Percentiles rank a stretch among this genome's conserved stretches.
Conservation (phyloP, 2,888 invertebrate genomes). For the Sturmia bella region DNA sequence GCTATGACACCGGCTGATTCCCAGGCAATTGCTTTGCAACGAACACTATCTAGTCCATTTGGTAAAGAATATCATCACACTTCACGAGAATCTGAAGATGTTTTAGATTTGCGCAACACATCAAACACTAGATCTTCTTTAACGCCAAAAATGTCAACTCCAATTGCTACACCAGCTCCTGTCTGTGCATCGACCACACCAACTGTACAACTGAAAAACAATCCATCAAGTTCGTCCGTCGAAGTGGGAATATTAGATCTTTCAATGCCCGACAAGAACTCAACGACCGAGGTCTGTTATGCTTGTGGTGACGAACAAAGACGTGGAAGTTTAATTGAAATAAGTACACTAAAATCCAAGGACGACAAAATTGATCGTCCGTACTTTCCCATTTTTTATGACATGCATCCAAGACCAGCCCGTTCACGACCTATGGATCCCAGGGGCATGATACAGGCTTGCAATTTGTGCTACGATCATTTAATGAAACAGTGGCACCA, state of each 20-base stretch:
- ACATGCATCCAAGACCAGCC: constrained; percentile 92
- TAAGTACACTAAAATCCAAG: constrained; percentile 85
- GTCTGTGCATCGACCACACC: constrained; percentile 71
- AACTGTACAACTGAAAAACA: constrained; percentile 71
- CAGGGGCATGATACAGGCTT: constrained; percentile 89
- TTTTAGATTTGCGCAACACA: constrained; percentile 77
- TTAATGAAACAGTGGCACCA: constrained; percentile 94
- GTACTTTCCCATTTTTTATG: constrained; percentile 89
- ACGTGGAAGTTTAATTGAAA: constrained; percentile 89
- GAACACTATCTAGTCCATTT: constrained; percentile 71
- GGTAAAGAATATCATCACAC: constrained; percentile 56
- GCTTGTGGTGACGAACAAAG: constrained; percentile 94
- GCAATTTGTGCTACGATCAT: constrained; percentile 92
- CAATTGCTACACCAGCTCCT: constrained; percentile 29
- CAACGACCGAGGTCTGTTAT: constrained; percentile 94
- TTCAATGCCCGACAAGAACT: constrained; percentile 96
- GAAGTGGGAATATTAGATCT: constrained; percentile 93
- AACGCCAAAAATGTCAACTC: constrained; percentile 32
- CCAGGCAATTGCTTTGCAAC: constrained; percentile 27
- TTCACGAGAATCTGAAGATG: constrained; percentile 77
- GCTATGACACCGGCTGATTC: constrained; percentile 58
- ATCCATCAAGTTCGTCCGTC: constrained; percentile 81
- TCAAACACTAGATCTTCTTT: constrained; percentile 52
- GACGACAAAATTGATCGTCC: constrained; percentile 82
- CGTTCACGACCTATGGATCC: constrained; percentile 93